Conservation (phyloP, 2,113 vertebrate species). For the Nycticorax nycticorax region DNA sequence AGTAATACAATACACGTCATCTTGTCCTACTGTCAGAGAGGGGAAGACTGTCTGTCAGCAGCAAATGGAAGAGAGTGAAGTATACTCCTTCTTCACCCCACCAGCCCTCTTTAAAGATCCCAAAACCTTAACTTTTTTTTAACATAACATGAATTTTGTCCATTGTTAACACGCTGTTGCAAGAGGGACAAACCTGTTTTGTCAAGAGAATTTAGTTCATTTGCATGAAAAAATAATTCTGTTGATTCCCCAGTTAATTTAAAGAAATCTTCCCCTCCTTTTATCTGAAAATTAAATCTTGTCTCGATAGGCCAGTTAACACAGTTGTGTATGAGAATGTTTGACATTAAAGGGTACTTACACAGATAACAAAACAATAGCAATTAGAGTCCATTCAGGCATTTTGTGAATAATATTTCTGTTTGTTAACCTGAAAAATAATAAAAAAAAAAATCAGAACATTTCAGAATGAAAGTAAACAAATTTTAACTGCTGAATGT, state of each 20-base stretch:
- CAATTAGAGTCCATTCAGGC: constrained; percentile 81
- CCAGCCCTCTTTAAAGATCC: not conserved
- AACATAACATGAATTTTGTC: not conserved
- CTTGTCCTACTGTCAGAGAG: not conserved
- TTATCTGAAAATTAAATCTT: not conserved
- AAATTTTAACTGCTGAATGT: not conserved
- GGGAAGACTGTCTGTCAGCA: not conserved
- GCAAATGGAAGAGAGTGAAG: not conserved
- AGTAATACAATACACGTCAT: not conserved
- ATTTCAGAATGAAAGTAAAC: not conserved
- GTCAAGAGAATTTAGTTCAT: not conserved
- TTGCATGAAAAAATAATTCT: not conserved
- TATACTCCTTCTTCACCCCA: not conserved
- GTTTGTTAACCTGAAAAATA: constrained; percentile 80
- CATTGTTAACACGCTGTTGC: not conserved
- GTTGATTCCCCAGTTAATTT: not conserved
- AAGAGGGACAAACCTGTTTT: not conserved
- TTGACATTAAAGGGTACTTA: constrained; percentile 70
- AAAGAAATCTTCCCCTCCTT: not conserved
- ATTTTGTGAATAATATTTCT: constrained; percentile 82
- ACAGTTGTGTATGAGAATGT: not conserved
- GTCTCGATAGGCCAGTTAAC: not conserved
- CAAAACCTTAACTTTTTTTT: not conserved
- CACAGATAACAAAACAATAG: constrained; percentile 77
- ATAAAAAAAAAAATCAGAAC: not conserved